Conservation (phyloP, 2,113 vertebrate genomes). For the Lycaon pictus region DNA sequence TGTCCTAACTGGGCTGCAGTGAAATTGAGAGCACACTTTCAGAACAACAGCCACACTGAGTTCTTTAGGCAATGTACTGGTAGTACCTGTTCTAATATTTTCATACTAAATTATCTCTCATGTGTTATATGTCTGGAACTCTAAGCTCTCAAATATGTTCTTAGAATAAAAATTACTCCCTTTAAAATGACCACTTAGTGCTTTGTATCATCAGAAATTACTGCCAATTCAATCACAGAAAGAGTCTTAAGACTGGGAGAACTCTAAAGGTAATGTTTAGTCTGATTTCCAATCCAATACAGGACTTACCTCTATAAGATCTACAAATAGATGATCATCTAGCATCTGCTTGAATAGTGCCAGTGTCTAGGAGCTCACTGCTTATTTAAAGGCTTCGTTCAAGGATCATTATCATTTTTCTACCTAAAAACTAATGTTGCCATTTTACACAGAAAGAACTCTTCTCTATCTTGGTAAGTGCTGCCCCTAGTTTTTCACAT, state of each 20-base stretch:
- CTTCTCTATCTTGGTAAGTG: not conserved
- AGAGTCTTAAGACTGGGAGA: not conserved
- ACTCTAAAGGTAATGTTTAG: not conserved
- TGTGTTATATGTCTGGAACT: not conserved
- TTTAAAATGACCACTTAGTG: constrained; percentile 49
- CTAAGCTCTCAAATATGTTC: constrained; percentile 13
- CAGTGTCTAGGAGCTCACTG: not conserved
- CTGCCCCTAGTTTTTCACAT: not conserved
- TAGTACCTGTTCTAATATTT: not conserved
- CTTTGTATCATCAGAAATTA: not conserved
- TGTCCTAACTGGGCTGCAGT: not conserved
- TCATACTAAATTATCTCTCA: not conserved
- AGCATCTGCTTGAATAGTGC: not conserved
- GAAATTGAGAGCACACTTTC: constrained; percentile 5
- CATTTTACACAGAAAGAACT: constrained; percentile 2
- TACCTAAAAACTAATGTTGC: not conserved
- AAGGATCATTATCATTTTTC: constrained; percentile 4
- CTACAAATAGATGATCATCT: not conserved
- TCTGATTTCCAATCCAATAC: not conserved
- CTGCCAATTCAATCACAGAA: constrained; percentile 11
- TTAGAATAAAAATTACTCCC: not conserved
- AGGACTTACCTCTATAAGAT: not conserved
- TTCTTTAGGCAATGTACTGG: not conserved
- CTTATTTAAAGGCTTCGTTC: not conserved
- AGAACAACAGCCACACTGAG: not conserved